These are phyloP conservation scores for Macaria liturata DNA, from an alignment of 2,888 invertebrate species.

Conservation along the genomic window DNA sequence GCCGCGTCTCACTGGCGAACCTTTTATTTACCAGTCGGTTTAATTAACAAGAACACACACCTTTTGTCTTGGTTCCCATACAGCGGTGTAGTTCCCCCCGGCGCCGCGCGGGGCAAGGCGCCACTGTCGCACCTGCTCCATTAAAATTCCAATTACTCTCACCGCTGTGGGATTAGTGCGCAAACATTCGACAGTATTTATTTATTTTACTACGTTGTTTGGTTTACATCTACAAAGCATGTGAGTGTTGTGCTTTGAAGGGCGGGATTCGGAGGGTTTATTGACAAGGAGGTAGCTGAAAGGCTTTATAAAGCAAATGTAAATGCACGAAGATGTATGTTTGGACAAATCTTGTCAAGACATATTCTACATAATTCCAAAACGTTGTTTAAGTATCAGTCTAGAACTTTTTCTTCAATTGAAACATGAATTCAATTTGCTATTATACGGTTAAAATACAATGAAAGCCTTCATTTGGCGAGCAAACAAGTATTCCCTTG, in stretches of 20 bases:
- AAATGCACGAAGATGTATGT: too few relatives aligned
- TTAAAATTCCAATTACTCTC: constrained; percentile 41
- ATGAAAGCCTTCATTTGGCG: too few relatives aligned
- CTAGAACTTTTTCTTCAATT: too few relatives aligned
- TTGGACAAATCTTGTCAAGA: too few relatives aligned
- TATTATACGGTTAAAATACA: too few relatives aligned
- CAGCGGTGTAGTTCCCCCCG: not conserved
- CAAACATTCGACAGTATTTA: constrained; percentile 36
- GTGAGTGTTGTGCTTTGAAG: constrained; percentile 1
- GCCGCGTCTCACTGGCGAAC: not conserved
- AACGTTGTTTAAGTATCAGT: too few relatives aligned
- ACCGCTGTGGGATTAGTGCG: constrained; percentile 30
- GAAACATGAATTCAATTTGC: too few relatives aligned
- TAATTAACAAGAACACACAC: constrained; percentile 1
- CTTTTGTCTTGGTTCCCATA: constrained; percentile 2
- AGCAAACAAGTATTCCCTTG: too few relatives aligned
- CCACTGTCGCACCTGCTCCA: constrained; percentile 38
- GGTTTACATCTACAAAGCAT: constrained; percentile 15
- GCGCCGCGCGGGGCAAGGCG: constrained; percentile 7
- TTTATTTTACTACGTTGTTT: constrained; percentile 29
- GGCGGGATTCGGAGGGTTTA: not conserved
- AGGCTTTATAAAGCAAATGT: too few relatives aligned
- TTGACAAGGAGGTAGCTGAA: too few relatives aligned
- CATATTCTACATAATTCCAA: too few relatives aligned
- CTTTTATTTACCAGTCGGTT: not conserved